Conservation (phyloP, 92 coral and sea anemone species). For the Porites evermanni region DNA sequence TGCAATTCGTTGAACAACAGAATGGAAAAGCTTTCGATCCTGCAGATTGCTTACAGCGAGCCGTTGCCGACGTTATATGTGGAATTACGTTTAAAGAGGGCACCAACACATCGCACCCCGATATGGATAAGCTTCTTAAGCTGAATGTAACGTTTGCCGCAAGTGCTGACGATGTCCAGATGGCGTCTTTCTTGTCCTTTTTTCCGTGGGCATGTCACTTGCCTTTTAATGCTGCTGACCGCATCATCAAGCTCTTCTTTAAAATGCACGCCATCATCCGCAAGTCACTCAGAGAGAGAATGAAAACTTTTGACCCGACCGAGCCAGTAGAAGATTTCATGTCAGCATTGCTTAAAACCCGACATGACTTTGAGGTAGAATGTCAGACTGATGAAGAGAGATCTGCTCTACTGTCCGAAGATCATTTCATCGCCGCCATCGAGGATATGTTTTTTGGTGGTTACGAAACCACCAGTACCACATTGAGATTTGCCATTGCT, state of each 20-base stretch:
- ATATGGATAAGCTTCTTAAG: conserved; percentile 28
- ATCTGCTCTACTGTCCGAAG: conserved; percentile 36
- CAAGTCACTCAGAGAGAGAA: neutral
- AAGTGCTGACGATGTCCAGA: neutral
- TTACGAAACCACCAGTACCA: conserved; percentile 48
- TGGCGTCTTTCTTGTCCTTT: neutral
- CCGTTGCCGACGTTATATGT: conserved; percentile 74
- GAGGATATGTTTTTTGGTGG: conserved; percentile 55
- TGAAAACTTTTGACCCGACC: conserved; percentile 31
- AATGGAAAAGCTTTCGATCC: conserved; percentile 65
- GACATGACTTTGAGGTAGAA: conserved; percentile 7
- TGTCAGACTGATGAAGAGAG: conserved; percentile 23
- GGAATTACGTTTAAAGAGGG: conserved; percentile 61
- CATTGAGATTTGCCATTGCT: conserved; percentile 40
- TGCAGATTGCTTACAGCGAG: conserved; percentile 45
- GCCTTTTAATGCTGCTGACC: neutral
- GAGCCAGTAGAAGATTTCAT: conserved; percentile 46
- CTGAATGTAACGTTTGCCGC: neutral
- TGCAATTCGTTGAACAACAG: conserved; percentile 43
- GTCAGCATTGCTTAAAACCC: conserved; percentile 16
- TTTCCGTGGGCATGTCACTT: conserved; percentile 13
- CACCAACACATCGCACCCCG: conserved; percentile 50
- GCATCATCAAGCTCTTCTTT: neutral
- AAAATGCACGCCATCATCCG: conserved; percentile 20
- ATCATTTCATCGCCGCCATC: conserved; percentile 34